phyloP scores from a whole-genome alignment of 2,113 vertebrate species.

The Rhombomys opimus region DNA sequence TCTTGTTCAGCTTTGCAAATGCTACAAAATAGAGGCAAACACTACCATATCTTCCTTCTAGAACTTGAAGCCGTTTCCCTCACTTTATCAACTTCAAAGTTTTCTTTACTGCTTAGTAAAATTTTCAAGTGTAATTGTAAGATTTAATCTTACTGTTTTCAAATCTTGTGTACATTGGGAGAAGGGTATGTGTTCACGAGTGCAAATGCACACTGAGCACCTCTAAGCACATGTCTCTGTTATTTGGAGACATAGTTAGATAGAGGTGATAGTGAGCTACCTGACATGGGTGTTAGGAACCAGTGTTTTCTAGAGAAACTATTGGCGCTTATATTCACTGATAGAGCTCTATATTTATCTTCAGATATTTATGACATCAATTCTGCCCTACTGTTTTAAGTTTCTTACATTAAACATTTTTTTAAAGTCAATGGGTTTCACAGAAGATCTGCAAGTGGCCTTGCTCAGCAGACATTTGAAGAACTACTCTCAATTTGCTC shows the following conservation, averaged over 20 bases:
- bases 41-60: not conserved
- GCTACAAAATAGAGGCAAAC: not conserved
- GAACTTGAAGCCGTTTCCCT: not conserved
- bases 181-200: not conserved
- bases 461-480: not conserved
- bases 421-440: not conserved
- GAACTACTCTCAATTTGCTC: not conserved
- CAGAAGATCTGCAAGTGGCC: not conserved
- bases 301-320: not conserved
- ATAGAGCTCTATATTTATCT: not conserved
- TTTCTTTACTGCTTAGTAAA: not conserved
- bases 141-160: not conserved
- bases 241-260: not conserved
- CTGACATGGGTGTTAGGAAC: too few species aligned
- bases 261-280: not conserved
- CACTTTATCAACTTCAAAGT: not conserved
- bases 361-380: not conserved
- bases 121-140: not conserved
- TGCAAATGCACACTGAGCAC: too few species aligned
- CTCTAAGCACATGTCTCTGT: too few species aligned
- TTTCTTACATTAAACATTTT: not conserved
- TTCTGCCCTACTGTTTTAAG: accelerated
- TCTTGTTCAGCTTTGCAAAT: not conserved
- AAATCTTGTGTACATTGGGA: not conserved
- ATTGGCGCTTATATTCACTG: too few species aligned